Conservation (phyloP, 2,113 vertebrate species). For the Halcyon malimbica region DNA sequence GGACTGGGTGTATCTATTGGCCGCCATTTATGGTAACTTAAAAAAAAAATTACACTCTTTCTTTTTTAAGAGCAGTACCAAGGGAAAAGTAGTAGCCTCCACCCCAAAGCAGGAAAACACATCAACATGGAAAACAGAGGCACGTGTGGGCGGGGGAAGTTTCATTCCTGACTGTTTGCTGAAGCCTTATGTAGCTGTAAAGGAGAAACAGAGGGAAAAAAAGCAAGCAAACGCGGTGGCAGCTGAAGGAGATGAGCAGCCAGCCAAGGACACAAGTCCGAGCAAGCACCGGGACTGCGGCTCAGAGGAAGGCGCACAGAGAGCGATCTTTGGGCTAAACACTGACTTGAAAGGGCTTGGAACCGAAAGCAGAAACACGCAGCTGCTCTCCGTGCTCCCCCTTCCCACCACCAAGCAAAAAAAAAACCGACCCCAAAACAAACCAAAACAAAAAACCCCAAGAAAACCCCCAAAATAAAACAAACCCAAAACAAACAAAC, state of each 20-base stretch:
- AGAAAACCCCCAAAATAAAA: too few relatives aligned
- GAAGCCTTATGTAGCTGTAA: not conserved
- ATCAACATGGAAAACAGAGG: not conserved
- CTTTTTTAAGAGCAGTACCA: not conserved
- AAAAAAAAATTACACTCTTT: not conserved
- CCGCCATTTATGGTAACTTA: not conserved
- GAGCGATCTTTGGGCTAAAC: not conserved
- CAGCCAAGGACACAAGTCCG: not conserved
- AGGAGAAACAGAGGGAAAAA: not conserved
- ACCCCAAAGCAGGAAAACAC: not conserved
- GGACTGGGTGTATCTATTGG: not conserved
- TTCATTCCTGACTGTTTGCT: not conserved
- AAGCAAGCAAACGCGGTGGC: not conserved
- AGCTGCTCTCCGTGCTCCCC: not conserved
- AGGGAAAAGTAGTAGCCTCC: not conserved
- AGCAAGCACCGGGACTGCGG: not conserved
- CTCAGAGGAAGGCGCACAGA: not conserved
- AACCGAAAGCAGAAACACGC: not conserved
- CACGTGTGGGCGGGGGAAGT: constrained; percentile 8
- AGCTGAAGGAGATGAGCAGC: not conserved
- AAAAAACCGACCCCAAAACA: not conserved
- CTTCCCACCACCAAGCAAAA: not conserved
- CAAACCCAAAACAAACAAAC: too few relatives aligned
- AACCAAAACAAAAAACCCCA: too few relatives aligned
- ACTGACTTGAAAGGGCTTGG: not conserved